Conservation (phyloP, 92 coral and sea anemone genomes). For the Umimayanthus kanabou region DNA sequence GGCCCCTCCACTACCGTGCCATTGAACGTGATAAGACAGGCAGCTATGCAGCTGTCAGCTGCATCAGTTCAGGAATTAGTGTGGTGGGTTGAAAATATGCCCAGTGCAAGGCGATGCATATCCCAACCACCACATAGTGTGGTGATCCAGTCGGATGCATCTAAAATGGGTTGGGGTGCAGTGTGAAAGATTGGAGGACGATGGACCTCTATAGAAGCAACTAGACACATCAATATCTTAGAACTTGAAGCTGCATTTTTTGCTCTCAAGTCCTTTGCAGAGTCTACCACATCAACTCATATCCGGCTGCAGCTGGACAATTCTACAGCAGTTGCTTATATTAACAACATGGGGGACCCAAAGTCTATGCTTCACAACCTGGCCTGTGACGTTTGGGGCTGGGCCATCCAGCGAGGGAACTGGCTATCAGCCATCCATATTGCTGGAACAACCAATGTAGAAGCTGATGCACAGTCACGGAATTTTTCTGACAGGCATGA, state of each 20-base stretch:
- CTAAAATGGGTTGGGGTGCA: slow-evolving; percentile 58
- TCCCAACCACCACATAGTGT: slow-evolving; percentile 32
- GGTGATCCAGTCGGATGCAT: slow-evolving; percentile 61
- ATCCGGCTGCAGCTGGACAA: slow-evolving; percentile 47
- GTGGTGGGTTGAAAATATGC: slow-evolving; percentile 55
- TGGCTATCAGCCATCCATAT: too few species aligned
- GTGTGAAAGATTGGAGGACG: slow-evolving; percentile 46
- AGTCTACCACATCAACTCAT: neutral
- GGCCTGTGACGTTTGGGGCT: slow-evolving; percentile 43
- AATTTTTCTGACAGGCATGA: slow-evolving; percentile 49
- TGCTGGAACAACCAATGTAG: too few species aligned
- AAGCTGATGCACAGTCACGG: slow-evolving; percentile 36
- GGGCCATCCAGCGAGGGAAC: too few species aligned
- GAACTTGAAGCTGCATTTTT: slow-evolving; percentile 50
- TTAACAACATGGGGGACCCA: slow-evolving; percentile 48
- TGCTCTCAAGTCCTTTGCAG: slow-evolving; percentile 63
- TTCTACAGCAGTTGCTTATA: slow-evolving; percentile 49
- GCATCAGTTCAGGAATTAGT: slow-evolving; percentile 37
- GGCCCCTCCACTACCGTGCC: slow-evolving; percentile 52
- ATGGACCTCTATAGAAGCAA: slow-evolving; percentile 44
- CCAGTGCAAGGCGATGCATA: slow-evolving; percentile 33
- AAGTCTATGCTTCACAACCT: slow-evolving; percentile 21
- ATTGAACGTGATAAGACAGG: slow-evolving; percentile 47
- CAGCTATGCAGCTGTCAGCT: slow-evolving; percentile 44
- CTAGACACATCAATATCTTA: slow-evolving; percentile 41